Evolutionary conservation across 2,888 invertebrate species (phyloP).

Genomic region (Synanthedon vespiformis): DNA sequence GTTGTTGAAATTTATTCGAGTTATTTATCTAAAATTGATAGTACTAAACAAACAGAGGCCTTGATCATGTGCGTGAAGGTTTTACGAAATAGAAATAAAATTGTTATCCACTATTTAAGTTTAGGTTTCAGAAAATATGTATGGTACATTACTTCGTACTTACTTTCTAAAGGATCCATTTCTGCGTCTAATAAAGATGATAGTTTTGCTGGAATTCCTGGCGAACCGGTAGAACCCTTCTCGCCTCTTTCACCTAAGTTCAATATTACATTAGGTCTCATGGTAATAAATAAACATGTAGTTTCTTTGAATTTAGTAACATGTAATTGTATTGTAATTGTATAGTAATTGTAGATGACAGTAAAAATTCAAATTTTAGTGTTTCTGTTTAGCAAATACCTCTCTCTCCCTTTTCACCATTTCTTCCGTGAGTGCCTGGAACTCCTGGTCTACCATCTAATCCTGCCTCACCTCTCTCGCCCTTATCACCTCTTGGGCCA

Average conservation of each 20-base stretch:
- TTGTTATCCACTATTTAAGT: too few relatives aligned
- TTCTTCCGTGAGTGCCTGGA: slow-evolving; percentile 76
- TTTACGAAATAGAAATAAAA: slow-evolving; percentile 4
- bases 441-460: slow-evolving; percentile 72
- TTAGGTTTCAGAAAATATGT: too few relatives aligned
- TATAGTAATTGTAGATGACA: too few relatives aligned
- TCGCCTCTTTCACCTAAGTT: slow-evolving; percentile 72
- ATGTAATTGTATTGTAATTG: too few relatives aligned
- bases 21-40: slow-evolving; percentile 1
- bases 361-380: background rate
- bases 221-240: slow-evolving; percentile 79
- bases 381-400: slow-evolving; percentile 62
- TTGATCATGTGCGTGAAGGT: slow-evolving; percentile 10
- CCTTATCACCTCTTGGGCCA: slow-evolving; percentile 33
- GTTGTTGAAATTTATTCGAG: slow-evolving; percentile 39
- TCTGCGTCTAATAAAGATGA: slow-evolving; percentile 32
- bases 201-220: slow-evolving; percentile 79
- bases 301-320: too few relatives aligned
- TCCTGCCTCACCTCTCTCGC: slow-evolving; percentile 46
- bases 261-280: background rate
- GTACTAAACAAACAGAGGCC: slow-evolving; percentile 20
- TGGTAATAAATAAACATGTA: too few relatives aligned
- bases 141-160: slow-evolving; percentile 9
- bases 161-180: slow-evolving; percentile 34
- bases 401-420: slow-evolving; percentile 76